phyloP scores from a whole-genome alignment of 2,113 vertebrate genomes.

The Myocastor coypus region DNA sequence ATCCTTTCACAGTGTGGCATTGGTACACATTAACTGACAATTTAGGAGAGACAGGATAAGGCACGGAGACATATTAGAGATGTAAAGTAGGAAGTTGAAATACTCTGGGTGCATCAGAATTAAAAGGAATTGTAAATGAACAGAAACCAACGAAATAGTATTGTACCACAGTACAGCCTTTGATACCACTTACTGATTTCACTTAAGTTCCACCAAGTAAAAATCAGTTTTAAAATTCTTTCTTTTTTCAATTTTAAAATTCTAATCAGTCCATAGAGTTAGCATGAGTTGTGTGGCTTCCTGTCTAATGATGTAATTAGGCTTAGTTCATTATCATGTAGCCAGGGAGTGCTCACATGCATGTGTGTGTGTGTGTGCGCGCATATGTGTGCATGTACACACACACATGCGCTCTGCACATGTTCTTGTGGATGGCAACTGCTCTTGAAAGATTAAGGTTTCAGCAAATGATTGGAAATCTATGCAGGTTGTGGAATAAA shows the following conservation, averaged over 20 bases:
- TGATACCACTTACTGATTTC: constrained; percentile 70
- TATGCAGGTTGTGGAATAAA: neutral
- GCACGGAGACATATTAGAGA: neutral
- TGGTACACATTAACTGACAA: constrained; percentile 50
- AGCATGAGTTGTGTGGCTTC: constrained; percentile 59
- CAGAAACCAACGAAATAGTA: constrained; percentile 36
- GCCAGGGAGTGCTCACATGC: neutral
- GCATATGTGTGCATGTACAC: too few relatives aligned
- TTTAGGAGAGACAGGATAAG: constrained; percentile 12
- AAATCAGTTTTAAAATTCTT: constrained; percentile 76
- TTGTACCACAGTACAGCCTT: neutral
- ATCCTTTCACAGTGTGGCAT: neutral
- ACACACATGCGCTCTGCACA: neutral
- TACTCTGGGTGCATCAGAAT: neutral
- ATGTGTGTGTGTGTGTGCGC: neutral
- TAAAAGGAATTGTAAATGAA: neutral
- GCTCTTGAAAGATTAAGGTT: constrained; percentile 12
- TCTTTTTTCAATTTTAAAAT: constrained; percentile 66
- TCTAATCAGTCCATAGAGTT: constrained; percentile 71
- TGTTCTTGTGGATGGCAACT: neutral
- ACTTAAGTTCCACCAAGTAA: constrained; percentile 66
- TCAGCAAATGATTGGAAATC: constrained; percentile 14
- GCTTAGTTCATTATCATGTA: constrained; percentile 71
- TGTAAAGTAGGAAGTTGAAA: neutral
- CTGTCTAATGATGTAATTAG: constrained; percentile 79